phyloP scores from a whole-genome alignment of 2,797 vertebrate species.

The Platyrinchus mystaceus region DNA sequence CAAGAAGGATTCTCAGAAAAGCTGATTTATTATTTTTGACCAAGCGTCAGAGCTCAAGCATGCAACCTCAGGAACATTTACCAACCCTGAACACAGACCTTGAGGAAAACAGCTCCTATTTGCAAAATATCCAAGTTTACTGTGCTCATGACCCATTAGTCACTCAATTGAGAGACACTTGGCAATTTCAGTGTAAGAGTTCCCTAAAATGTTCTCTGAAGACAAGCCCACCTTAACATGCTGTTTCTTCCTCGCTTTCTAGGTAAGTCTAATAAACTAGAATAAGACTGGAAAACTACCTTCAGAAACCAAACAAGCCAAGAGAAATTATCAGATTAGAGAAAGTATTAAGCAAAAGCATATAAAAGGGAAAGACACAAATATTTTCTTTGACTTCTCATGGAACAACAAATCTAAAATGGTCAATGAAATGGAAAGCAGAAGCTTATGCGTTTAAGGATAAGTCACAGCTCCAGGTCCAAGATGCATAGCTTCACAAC shows the following conservation, averaged over 20 bases:
- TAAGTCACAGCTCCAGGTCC: constrained; percentile 80
- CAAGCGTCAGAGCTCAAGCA: constrained; percentile 42
- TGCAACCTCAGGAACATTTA: constrained; percentile 25
- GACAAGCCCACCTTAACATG: not conserved
- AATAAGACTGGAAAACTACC: not conserved
- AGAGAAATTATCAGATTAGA: not conserved
- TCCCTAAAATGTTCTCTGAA: not conserved
- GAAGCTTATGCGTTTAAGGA: constrained; percentile 37
- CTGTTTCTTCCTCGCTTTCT: not conserved
- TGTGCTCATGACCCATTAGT: not conserved
- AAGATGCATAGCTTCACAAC: constrained; percentile 78
- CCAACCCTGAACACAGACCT: not conserved
- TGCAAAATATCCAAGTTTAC: not conserved
- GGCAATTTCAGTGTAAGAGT: not conserved
- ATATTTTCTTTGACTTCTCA: not conserved
- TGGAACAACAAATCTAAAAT: constrained; percentile 45
- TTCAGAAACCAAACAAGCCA: not conserved
- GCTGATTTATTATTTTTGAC: constrained; percentile 43
- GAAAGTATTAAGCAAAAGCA: constrained; percentile 15
- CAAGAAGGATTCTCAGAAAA: constrained; percentile 42
- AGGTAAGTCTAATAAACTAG: not conserved
- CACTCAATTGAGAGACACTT: not conserved
- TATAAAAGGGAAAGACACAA: not conserved
- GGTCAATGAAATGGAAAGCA: constrained; percentile 1
- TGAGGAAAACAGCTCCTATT: not conserved